Base-by-base conservation (phyloP, 2,113 vertebrate genomes). In the Thomomys bottae region DNA sequence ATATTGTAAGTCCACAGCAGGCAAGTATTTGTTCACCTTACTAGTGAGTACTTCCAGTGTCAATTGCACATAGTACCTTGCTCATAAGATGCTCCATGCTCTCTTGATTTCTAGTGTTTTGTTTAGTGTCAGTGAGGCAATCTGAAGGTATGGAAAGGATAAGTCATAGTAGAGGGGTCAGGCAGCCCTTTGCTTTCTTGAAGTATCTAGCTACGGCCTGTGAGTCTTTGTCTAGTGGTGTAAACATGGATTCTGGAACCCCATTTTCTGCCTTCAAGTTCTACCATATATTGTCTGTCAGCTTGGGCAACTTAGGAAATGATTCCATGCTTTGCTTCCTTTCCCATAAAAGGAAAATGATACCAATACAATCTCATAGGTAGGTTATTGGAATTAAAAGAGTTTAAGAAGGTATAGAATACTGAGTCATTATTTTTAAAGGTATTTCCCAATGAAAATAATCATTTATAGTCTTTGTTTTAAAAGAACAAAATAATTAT, bases 371-470 rank as follows among this genome's bases (percentile, higher is more conserved):
- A 8, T 71, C 17, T 87, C 34, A 67, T 9, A 76, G 70, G 40
- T 8, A 30, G 42, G 26, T 12, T 77, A 30, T 72, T 49, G 66
- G 71, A 88, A 66, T 82, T 85, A 75, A 64, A 68, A 85, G 40
- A 79, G 9, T 89, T 93, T 91, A 64, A 87, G 80, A 14, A 57
- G 26, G 14, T 11, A 54, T 38, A 59, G 23, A 64, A 30, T 4
- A 8, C 67, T 57, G 59, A 84, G 49, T 70, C 23, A 85, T 30
- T 28, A 72, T 77, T 91, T 91, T 73, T 88, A 89, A 8, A 84
- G 84, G 34, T 1, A 59, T 64, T 87, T 87, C 20, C 36, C 64
- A 63, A 89, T 84, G 24, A 87, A 88, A 78, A 87, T 61, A 38
- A 45, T 84, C 64, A 90, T 23, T 20, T 6, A 18, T 40, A 38